Conservation (phyloP, 2,797 vertebrate genomes). For the Gallirallus australis region DNA sequence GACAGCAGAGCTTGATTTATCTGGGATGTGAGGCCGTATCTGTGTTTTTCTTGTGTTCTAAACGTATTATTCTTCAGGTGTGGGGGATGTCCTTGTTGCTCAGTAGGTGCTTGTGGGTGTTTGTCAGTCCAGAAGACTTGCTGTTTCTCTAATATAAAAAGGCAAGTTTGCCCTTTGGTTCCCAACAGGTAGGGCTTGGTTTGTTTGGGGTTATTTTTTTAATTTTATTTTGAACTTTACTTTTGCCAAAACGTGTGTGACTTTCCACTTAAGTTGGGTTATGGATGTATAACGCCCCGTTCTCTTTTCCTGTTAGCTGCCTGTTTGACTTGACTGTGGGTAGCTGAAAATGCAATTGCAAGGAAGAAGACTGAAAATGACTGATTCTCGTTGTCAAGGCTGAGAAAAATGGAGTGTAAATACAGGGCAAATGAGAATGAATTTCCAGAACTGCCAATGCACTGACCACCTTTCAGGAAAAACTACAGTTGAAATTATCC, state of each 20-base stretch:
- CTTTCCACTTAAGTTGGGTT: not conserved
- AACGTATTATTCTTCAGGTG: not conserved
- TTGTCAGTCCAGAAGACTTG: not conserved
- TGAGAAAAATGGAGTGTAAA: not conserved
- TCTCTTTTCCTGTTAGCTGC: not conserved
- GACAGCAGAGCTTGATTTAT: not conserved
- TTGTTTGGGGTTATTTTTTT: not conserved
- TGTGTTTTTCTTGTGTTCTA: not conserved
- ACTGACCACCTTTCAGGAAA: not conserved
- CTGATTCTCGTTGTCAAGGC: not conserved
- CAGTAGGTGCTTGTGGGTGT: fast-evolving
- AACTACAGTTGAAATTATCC: not conserved
- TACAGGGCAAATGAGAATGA: not conserved
- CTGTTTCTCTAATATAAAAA: not conserved
- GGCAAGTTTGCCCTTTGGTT: not conserved
- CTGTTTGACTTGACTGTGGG: not conserved
- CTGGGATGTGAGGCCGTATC: not conserved
- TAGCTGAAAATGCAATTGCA: not conserved
- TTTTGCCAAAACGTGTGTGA: not conserved
- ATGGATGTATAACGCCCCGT: not conserved
- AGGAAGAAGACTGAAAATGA: not conserved
- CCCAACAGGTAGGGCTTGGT: fast-evolving
- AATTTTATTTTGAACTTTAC: not conserved
- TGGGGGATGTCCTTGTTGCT: not conserved
- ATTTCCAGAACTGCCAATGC: not conserved